Evolutionary conservation across 2,113 vertebrate genomes (phyloP).

Genomic region (Perognathus longimembris): DNA sequence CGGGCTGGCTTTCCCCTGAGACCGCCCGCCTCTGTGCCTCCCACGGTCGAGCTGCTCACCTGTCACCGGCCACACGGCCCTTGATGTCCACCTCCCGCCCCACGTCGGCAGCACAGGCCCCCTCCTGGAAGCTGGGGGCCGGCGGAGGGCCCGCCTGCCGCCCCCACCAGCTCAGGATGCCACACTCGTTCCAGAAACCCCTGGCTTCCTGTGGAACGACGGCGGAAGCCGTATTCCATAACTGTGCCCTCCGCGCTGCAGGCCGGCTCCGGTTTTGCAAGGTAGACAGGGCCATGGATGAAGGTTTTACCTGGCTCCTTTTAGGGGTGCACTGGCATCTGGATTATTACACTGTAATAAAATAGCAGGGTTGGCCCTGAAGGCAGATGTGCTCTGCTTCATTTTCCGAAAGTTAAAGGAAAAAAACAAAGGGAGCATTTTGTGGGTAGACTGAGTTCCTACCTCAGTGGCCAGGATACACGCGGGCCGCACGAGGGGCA

Average conservation of each 20-base stretch:
- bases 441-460: neutral
- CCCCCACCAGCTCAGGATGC: neutral
- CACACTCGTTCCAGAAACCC: fast-evolving
- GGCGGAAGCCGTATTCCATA: fast-evolving
- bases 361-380: fast-evolving
- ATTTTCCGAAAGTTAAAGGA: neutral
- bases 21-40: neutral
- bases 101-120: too few species aligned
- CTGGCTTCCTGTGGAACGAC: neutral
- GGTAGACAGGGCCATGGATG: neutral
- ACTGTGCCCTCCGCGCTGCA: neutral
- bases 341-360: neutral
- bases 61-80: neutral
- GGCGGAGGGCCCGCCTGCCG: neutral
- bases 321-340: neutral
- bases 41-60: neutral
- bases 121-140: neutral
- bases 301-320: neutral
- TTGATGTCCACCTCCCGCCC: neutral
- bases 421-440: too few species aligned
- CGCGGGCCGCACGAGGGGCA: fast-evolving
- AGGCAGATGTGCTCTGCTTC: neutral
- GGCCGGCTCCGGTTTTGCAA: fast-evolving
- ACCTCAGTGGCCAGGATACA: neutral
- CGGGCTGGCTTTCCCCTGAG: fast-evolving